Evolutionary conservation across 2,888 invertebrate genomes (phyloP), one percentile per base, ranked within the genome.

Genomic region (Drosophila emarginata): DNA sequence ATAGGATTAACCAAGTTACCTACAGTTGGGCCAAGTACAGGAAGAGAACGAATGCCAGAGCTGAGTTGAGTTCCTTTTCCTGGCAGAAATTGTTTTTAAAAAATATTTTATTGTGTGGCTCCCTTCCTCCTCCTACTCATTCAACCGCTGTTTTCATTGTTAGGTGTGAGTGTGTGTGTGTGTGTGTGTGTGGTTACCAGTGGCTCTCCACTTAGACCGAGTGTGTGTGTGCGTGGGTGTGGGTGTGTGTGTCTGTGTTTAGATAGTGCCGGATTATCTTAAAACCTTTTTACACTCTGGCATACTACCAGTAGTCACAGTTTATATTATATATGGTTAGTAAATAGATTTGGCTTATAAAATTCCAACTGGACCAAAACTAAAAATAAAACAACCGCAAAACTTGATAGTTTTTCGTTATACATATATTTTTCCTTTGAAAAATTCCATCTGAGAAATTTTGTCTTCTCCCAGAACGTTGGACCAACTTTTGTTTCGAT

Each of bases 1-100:
- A 88, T 88, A 87, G 87, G 87, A 89, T 88, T 89, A 88, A 83
- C 87, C 76, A 82, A 87, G 78, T 85, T 80, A 81, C 81, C 76
- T 58, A 45, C 45, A 60, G 73, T 73, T 60, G 59, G 65, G 40
- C 45, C 11, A 45, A 9, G 9, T 45, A 18, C 40, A 45, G 7
- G n/a, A 15, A 21, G 18, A 21, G 11, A 32, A 32, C 32, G 9
- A 32, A 2, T 32, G 32, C 7, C 2, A 45, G 4, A 58, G 69
- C 66, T 70, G 70, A 71, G 75, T 72, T 59, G 57, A 58, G 61
- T 64, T 65, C 59, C 54, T 60, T 40, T 68, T 26, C 26, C 59
- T 58, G 51, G 57, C 53, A 63, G 64, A 82, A 79, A 79, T 86
- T 79, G 83, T 77, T 77, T 79, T 87, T 72, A 68, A 74, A 77